Base-by-base conservation (phyloP, 2,888 invertebrate genomes). In the Operophtera brumata region DNA sequence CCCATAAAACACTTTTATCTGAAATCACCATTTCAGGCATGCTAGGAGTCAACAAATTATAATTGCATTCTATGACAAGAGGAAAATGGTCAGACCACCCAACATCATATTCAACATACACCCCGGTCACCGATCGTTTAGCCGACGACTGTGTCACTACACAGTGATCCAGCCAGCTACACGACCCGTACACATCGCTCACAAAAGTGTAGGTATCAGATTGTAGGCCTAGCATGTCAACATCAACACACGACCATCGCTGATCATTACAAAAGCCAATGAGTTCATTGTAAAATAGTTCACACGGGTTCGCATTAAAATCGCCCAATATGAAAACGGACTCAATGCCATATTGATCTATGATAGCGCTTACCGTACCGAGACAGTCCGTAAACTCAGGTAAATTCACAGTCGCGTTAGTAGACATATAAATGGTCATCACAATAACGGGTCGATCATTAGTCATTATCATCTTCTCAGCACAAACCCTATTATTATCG, bases 51-150 rank as follows among this genome's bases (percentile, higher is more conserved):
- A 37, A 11, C 12, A 37, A 12, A 37, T 6, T 37, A 13, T 12
- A 39, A 4, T 51, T 52, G 39, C 54, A 59, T 36, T 59, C 45
- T 25, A 58, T 11, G 11, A 59, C 32, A 14, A 59, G 41, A 6
- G 58, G 58, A 40, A 54, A 58, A 41, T 58, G 58, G 25, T 58
- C 58, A 25, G 57, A 57, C 54, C 51, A 54, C 10, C 36, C 11
- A 13, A 41, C 34, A 32, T 54, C 53, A 47, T 54, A 51, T 35
- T 44, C 30, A 0, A 54, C 58, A 43, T 9, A 40, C n/a, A 50
- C 44, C 30, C 47, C 41, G 3, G 30, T 6, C 5, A 54, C 40
- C 3, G 41, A 9, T 12, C 36, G 32, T 11, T 37, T 40, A 20
- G 53, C 53, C n/a, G n/a, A n/a, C 25, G 57, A 32, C 9, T 50